phyloP scores from a whole-genome alignment of 2,797 vertebrate genomes.

The Girardinus metallicus region DNA sequence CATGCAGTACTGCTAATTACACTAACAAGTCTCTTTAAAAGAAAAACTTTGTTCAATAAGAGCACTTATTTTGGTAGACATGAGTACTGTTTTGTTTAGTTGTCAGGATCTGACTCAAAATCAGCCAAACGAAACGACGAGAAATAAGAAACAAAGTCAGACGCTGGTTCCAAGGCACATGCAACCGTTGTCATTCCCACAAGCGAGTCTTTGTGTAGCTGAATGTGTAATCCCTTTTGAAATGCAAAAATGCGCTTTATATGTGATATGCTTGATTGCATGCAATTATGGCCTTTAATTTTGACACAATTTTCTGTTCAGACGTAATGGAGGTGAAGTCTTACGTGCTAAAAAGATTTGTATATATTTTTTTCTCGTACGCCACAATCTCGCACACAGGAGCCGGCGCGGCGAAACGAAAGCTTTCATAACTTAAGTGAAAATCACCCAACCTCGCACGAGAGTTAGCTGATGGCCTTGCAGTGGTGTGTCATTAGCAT shows the following conservation, averaged over 20 bases:
- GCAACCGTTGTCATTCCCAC: slow-evolving; percentile 69
- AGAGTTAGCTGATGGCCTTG: slow-evolving; percentile 74
- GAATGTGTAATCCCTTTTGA: slow-evolving; percentile 75
- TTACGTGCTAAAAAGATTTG: slow-evolving; percentile 35
- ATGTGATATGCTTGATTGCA: slow-evolving; percentile 73
- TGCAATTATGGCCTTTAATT: slow-evolving; percentile 73
- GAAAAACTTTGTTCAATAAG: not conserved
- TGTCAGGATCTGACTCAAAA: slow-evolving; percentile 48
- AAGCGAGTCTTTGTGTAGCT: slow-evolving; percentile 61
- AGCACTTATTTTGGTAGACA: slow-evolving; percentile 3
- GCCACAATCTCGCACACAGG: slow-evolving; percentile 52
- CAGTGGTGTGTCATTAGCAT: slow-evolving; percentile 85
- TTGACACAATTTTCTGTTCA: slow-evolving; percentile 66
- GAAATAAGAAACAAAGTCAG: slow-evolving; percentile 47
- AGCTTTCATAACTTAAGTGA: slow-evolving; percentile 74
- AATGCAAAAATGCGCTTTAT: slow-evolving; percentile 77
- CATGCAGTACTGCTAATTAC: not conserved
- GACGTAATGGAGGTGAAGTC: slow-evolving; percentile 57
- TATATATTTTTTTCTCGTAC: not conserved
- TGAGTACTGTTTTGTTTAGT: slow-evolving; percentile 13
- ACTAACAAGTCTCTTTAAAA: not conserved
- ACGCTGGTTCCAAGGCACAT: slow-evolving; percentile 62
- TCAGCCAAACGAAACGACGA: slow-evolving; percentile 51
- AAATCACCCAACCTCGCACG: slow-evolving; percentile 75
- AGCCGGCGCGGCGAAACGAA: slow-evolving; percentile 45